Base-by-base conservation (phyloP, 1,140 invertebrate species). In the Aphaenogaster rudis region DNA sequence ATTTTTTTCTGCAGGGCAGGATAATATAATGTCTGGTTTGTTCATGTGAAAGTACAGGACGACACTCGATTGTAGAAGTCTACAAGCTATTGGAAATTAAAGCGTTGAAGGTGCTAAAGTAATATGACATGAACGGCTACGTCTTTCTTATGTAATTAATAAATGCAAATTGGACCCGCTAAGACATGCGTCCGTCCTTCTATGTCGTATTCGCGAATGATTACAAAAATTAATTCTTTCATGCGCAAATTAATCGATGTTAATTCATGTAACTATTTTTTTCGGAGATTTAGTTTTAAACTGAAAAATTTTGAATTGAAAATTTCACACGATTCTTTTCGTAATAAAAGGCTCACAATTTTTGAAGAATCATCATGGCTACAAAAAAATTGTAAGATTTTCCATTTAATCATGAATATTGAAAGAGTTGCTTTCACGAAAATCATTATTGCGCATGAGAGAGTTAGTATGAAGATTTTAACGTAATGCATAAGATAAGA, bases 171-270 rank as follows among this genome's bases (percentile, higher is more conserved):
- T 71, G 79, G 66, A 82, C 52, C 54, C 66, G 79, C 52, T 82
- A 71, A 82, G 67, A 61, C 39, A 82, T 28, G 69, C 54, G 80
- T 84, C 69, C 80, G 80, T 84, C 80, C 80, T 84, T 63, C 80
- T 74, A 74, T 36, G 80, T 61, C 33, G 28, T 74, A 84, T 42
- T 71, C 39, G 39, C 39, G 52, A 84, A 76, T 15, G n/a, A 63
- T 82, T 61, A 33, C 36, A 72, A 33, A 33, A 61, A 84, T 84
- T 84, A 74, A 61, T 63, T 74, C 80, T 84, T 61, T 84, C 80
- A 76, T 61, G 80, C 69, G 80, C 54, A 63, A 61, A 39, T 61
- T 33, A 45, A 45, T 78, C 42, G 6, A 15, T 33, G 9, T 48
- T 13, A 69, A 4, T 69, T 69, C 9, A 45, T 48, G n/a, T 28